These are phyloP conservation scores for Nixonia krombeini DNA, from an alignment of 1,140 invertebrate genomes.

Conservation along the genomic window DNA sequence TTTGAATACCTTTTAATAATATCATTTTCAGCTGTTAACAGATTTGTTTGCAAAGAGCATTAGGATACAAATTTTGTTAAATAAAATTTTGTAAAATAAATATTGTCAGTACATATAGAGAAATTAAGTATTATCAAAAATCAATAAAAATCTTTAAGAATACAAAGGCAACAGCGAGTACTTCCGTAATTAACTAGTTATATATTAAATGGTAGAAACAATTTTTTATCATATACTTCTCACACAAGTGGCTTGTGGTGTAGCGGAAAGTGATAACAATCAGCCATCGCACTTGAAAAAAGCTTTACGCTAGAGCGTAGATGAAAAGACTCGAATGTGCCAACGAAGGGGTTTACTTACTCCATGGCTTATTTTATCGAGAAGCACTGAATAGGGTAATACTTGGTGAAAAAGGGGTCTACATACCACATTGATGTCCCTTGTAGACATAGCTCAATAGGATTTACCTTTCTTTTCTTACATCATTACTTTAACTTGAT, in stretches of 20 bases:
- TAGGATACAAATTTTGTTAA: too few relatives aligned
- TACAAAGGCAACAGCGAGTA: too few relatives aligned
- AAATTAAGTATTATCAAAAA: too few relatives aligned
- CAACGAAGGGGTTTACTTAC: slow-evolving; percentile 42
- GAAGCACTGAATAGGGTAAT: slow-evolving; percentile 22
- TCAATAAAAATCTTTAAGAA: too few relatives aligned
- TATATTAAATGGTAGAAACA: background rate
- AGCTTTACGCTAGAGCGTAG: slow-evolving; percentile 33
- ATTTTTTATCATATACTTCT: slow-evolving; percentile 7
- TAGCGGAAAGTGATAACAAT: slow-evolving; percentile 38
- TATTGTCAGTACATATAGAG: too few relatives aligned
- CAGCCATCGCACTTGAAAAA: slow-evolving; percentile 27
- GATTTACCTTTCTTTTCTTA: slow-evolving; percentile 12
- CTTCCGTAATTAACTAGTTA: too few relatives aligned
- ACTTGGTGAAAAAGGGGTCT: slow-evolving; percentile 34
- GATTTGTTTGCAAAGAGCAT: too few relatives aligned
- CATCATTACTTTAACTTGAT: too few relatives aligned
- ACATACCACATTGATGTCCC: slow-evolving; percentile 26
- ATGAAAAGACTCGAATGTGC: slow-evolving; percentile 32
- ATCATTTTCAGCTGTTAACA: too few relatives aligned
- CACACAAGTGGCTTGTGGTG: slow-evolving; percentile 18
- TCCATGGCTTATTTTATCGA: slow-evolving; percentile 38
- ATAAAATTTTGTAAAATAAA: too few relatives aligned
- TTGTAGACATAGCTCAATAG: slow-evolving; percentile 27
- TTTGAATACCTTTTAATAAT: too few relatives aligned